phyloP scores from a whole-genome alignment of 2,797 vertebrate genomes.

The Macroramphosus scolopax region DNA sequence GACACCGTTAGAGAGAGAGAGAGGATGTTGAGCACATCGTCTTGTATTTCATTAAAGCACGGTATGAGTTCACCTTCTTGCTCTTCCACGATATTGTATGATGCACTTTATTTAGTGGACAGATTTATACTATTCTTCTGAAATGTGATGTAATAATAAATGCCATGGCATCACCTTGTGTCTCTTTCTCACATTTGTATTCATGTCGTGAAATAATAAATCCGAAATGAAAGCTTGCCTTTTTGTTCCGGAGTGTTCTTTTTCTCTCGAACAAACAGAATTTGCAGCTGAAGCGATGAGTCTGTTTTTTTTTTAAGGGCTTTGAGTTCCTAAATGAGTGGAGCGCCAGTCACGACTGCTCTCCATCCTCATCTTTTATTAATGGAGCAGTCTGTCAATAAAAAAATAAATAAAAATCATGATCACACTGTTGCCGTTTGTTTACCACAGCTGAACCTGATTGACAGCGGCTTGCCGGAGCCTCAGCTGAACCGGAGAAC shows the following conservation, averaged over 20 bases:
- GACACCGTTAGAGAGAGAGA: slow-evolving; percentile 2
- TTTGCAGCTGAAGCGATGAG: slow-evolving; percentile 5
- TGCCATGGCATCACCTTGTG: neutral
- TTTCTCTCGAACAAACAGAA: neutral
- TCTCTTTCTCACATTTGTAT: neutral
- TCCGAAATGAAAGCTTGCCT: slow-evolving; percentile 2
- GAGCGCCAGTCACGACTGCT: slow-evolving; percentile 66
- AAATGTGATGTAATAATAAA: too few species aligned
- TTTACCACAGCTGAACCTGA: slow-evolving; percentile 32
- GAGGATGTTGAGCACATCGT: slow-evolving; percentile 57
- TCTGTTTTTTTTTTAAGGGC: slow-evolving; percentile 23
- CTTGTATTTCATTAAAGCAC: too few species aligned
- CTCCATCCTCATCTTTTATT: slow-evolving; percentile 70
- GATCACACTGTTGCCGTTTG: slow-evolving; percentile 33
- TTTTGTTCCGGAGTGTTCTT: slow-evolving; percentile 1
- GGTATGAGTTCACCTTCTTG: too few species aligned
- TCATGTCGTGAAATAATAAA: slow-evolving; percentile 28
- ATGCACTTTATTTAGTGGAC: slow-evolving; percentile 17
- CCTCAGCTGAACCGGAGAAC: slow-evolving; percentile 22
- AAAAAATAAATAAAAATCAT: slow-evolving; percentile 46
- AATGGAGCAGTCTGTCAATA: slow-evolving; percentile 66
- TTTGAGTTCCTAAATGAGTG: slow-evolving; percentile 35
- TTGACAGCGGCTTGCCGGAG: slow-evolving; percentile 34
- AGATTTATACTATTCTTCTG: neutral
- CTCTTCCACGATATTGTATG: neutral